Percentiles rank a stretch among this genome's conserved stretches.
phyloP scores from a whole-genome alignment of 53 echinoderm and acorn worm genomes.

The Patiria pectinifera region DNA sequence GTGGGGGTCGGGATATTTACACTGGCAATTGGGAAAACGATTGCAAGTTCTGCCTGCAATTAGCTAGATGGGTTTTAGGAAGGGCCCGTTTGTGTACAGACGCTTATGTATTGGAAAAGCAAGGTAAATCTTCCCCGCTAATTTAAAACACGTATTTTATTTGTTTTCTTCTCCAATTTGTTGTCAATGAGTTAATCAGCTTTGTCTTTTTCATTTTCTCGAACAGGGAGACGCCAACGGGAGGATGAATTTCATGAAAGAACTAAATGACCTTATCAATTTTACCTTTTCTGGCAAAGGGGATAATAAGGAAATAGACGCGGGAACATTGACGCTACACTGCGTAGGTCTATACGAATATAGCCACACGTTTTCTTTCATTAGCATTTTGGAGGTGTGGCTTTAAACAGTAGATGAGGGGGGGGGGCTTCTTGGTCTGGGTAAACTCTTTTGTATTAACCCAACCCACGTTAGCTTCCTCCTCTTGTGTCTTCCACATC shows the following conservation, averaged over 20 bases:
- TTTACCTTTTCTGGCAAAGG: neutral
- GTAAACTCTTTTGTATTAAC: too few relatives aligned
- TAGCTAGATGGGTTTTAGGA: neutral
- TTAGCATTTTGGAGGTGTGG: too few relatives aligned
- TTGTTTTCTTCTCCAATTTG: neutral
- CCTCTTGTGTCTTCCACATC: too few relatives aligned
- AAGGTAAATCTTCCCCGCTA: neutral
- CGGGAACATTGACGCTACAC: neutral
- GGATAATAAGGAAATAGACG: neutral
- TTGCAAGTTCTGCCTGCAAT: neutral
- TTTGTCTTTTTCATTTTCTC: neutral
- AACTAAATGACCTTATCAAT: neutral
- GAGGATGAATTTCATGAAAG: neutral
- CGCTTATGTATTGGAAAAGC: neutral
- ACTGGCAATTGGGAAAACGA: constrained; percentile 29
- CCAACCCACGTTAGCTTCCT: too few relatives aligned
- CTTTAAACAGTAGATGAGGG: too few relatives aligned
- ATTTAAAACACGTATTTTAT: neutral
- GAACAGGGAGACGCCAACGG: too few relatives aligned
- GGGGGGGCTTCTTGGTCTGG: too few relatives aligned
- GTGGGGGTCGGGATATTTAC: constrained; percentile 6
- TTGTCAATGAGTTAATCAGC: neutral
- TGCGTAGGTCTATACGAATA: too few relatives aligned
- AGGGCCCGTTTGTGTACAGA: neutral
- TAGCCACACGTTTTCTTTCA: too few relatives aligned